These are phyloP conservation scores for Microchirus variegatus DNA, from an alignment of 2,797 vertebrate genomes.

Conservation along the genomic window DNA sequence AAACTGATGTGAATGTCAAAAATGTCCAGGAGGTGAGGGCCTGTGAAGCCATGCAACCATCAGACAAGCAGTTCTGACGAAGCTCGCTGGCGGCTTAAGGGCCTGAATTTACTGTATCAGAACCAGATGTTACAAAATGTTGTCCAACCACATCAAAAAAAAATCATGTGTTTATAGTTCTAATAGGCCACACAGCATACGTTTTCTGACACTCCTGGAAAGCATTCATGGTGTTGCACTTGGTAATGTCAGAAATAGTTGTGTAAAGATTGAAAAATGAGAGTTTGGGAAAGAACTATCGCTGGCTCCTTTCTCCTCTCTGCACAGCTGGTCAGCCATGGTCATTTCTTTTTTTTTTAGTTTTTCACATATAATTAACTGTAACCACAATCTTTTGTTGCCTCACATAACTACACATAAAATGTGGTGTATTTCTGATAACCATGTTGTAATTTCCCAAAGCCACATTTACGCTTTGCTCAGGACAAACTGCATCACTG, in stretches of 20 bases:
- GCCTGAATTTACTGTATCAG: no score
- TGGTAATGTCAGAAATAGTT: no score
- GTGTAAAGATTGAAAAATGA: slow-evolving; percentile 3
- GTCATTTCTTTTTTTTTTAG: slow-evolving; percentile 4
- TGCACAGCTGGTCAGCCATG: background rate
- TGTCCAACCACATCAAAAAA: background rate
- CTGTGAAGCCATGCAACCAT: background rate
- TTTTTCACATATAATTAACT: background rate
- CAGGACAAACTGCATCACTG: background rate
- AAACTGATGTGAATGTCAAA: background rate
- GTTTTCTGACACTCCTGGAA: no score
- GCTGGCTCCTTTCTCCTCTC: slow-evolving; percentile 8
- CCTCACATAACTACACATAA: background rate
- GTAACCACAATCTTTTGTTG: background rate
- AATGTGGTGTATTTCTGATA: background rate
- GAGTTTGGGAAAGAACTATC: background rate
- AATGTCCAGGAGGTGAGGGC: background rate
- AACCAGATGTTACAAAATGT: background rate
- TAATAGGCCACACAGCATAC: no score
- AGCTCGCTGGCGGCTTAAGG: background rate
- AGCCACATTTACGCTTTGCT: background rate
- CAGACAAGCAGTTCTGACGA: background rate
- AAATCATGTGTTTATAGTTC: background rate
- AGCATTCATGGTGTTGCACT: background rate
- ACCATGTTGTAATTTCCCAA: background rate